Evolutionary conservation across 2,797 vertebrate genomes (phyloP), one percentile per base, ranked within the genome.

Genomic region (Gymnothorax javanicus): DNA sequence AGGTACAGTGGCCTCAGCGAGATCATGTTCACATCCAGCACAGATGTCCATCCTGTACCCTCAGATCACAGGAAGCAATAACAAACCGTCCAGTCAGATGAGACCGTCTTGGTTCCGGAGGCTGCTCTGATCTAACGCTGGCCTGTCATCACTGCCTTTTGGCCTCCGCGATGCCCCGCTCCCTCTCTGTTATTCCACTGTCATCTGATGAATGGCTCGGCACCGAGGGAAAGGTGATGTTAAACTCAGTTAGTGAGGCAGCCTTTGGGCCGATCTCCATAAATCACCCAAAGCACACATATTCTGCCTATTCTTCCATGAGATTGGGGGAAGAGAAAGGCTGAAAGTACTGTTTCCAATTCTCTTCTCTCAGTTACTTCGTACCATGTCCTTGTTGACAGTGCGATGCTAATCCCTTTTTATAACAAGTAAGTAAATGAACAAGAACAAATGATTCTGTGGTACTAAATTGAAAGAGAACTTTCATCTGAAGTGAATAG

Each of bases 141-240:
- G 4, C 27, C 27, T 33, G 71, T 75, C 71, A 75, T 75, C 71
- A 4, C 71, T 75, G 33, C 71, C 33, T 75, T 75, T 13, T 33
- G 11, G 71, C 71, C 43, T 33, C 27, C 17, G 27, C 43, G 71
- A 75, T 43, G 33, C 43, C 33, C 9, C 43, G 27, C 27, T 33
- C 71, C 33, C 71, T 75, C 71, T 12, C 9, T 15, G 71, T 43
- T 75, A 15, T 33, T 75, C 13, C 71, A 75, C 71, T 13, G 71
- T 43, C 43, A 13, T 33, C 9, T 75, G 71, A 75, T 75, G 71
- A 13, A 75, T 75, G 17, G 27, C 71, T 75, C 71, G 33, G 33
- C 33, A 75, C 71, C 71, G 43, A 33, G 71, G 71, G 71, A 33
- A 75, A 75, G 71, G 71, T 75, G 71, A 75, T 33, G 33, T 43